These are phyloP conservation scores for Limenitis camilla DNA, from an alignment of 2,888 invertebrate genomes.

Conservation along the genomic window DNA sequence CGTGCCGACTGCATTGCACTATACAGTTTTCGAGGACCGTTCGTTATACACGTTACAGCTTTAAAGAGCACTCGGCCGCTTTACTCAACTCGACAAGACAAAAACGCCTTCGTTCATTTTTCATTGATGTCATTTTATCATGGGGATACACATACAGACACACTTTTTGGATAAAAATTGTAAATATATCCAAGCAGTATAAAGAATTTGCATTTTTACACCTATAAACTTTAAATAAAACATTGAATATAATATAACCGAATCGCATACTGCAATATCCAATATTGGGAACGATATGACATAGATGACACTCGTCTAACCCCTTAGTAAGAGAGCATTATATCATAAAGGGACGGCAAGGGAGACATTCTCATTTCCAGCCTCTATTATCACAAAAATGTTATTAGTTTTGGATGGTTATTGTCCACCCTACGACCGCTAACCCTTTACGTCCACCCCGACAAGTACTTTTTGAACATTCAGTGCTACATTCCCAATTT, in stretches of 20 bases:
- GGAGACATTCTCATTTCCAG: constrained; percentile 53
- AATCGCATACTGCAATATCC: constrained; percentile 11
- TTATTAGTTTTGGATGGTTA: constrained; percentile 71
- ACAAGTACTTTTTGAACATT: constrained; percentile 33
- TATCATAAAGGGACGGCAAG: constrained; percentile 51
- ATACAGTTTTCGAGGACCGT: constrained; percentile 53
- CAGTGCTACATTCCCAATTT: constrained; percentile 29
- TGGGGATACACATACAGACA: constrained; percentile 35
- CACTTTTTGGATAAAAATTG: constrained; percentile 32
- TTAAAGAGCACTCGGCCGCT: constrained; percentile 58
- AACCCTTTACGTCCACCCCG: constrained; percentile 50
- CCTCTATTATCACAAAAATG: constrained; percentile 68
- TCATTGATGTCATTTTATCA: constrained; percentile 54
- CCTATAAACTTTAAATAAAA: not conserved
- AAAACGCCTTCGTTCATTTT: constrained; percentile 52
- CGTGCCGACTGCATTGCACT: constrained; percentile 44
- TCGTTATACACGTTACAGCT: constrained; percentile 66
- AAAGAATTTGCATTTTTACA: too few relatives aligned
- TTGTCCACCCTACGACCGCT: constrained; percentile 56
- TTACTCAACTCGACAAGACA: constrained; percentile 60
- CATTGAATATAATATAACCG: not conserved
- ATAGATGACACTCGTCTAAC: constrained; percentile 46
- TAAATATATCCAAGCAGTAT: too few relatives aligned
- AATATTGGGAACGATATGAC: constrained; percentile 38
- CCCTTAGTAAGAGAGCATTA: constrained; percentile 32